Evolutionary conservation across 2,888 invertebrate genomes (phyloP), one percentile per base, ranked within the genome.

Genomic region (Archaeoteleia sp.): DNA sequence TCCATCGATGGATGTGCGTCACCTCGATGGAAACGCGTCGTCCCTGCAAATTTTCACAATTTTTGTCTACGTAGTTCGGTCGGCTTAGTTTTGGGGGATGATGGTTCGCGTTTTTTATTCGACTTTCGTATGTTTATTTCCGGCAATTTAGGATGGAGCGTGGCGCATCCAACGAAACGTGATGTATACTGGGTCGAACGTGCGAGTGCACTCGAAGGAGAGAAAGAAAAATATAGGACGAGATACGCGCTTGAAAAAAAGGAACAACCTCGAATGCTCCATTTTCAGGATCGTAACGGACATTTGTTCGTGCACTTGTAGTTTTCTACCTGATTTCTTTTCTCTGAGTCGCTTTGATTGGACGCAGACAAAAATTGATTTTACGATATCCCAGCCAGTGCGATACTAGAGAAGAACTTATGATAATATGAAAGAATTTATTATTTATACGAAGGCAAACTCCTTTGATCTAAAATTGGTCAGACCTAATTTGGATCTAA

Each of bases 191-290:
- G 15, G 37, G 37, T 37, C 37, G 20, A 20, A 20, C 37, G 37
- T 37, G 37, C 37, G 37, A 37, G 37, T 17, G 14, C 14, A 37
- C 20, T 37, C 37, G 37, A 37, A 37, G 37, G 17, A 20, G 37
- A 37, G 14, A 17, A 9, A 37, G 32, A 32, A 32, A 32, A 32
- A 32, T 32, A 32, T 32, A 10, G 32, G 32, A 32, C 32, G 10
- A 10, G 32, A 10, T 32, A 32, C 9, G 5, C 32, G 32, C 10
- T 10, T 10, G 32, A 4, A 10, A 32, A 32, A 32, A 32, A 32
- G 10, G 5, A 20, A 20, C 2, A 20, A 20, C n/a, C n/a, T 29
- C 8, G 29, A 7, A n/a, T 3, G 29, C 29, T 29, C 6, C n/a
- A 29, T 29, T 29, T 29, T 29, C n/a, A 2, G 29, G 29, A 29